phyloP scores from a whole-genome alignment of 2,113 vertebrate species.

The Chiloscyllium plagiosum region DNA sequence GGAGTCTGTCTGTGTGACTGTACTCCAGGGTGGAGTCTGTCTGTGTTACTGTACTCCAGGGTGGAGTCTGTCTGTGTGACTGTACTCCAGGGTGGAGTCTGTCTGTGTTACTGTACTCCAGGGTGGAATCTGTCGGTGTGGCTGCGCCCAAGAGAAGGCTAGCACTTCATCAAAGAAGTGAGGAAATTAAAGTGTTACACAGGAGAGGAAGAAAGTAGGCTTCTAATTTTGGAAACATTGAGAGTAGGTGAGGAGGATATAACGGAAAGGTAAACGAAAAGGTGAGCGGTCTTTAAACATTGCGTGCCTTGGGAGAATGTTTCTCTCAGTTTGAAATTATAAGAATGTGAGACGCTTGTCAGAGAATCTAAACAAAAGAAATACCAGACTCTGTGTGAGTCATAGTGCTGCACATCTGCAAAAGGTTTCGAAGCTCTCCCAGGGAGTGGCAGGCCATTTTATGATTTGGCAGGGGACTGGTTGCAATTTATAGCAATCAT shows the following conservation, averaged over 20 bases:
- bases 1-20: too few relatives aligned
- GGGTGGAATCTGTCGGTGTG: too few relatives aligned
- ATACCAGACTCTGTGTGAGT: conserved; percentile 23
- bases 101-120: too few relatives aligned
- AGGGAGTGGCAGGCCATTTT: conserved; percentile 18
- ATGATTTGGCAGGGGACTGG: conserved; percentile 23
- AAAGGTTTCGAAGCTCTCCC: conserved; percentile 24
- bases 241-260: too few relatives aligned
- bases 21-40: too few relatives aligned
- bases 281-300: not conserved
- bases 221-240: not conserved
- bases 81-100: too few relatives aligned
- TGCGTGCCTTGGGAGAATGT: not conserved
- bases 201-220: not conserved
- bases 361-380: conserved; percentile 26
- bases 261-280: not conserved
- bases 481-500: conserved; percentile 31
- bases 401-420: conserved; percentile 4
- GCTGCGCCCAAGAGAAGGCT: not conserved
- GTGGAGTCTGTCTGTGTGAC: too few relatives aligned
- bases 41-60: too few relatives aligned
- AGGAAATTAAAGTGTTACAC: not conserved
- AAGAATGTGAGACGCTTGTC: conserved; percentile 33
- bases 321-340: conserved; percentile 6
- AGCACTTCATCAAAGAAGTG: not conserved